A percentile compares a stretch with the other conserved stretches of the same genome.
These are phyloP conservation scores for Neoitamus cyanurus DNA, from an alignment of 2,888 invertebrate species.

Conservation along the genomic window DNA sequence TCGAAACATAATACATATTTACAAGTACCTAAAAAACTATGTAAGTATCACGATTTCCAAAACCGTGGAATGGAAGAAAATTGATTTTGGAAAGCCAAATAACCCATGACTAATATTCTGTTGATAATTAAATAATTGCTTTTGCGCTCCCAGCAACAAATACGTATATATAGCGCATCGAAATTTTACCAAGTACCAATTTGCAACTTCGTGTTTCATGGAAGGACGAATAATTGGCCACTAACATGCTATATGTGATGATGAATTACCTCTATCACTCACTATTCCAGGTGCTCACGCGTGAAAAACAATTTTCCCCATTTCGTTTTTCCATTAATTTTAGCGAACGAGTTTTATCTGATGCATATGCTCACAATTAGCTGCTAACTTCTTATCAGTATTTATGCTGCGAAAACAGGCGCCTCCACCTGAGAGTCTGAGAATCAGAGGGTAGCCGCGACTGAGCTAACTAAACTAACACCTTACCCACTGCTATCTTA, in stretches of 20 bases:
- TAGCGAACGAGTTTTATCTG: neutral
- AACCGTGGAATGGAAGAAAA: too few species aligned
- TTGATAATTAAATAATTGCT: neutral
- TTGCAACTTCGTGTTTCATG: neutral
- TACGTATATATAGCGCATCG: too few species aligned
- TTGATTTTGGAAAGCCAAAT: too few species aligned
- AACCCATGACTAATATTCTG: too few species aligned
- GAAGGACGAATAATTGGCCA: neutral
- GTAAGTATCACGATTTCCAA: too few species aligned
- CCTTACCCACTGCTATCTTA: neutral
- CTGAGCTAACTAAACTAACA: neutral
- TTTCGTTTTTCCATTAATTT: neutral
- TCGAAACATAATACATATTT: too few species aligned
- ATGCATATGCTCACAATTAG: neutral
- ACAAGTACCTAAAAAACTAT: too few species aligned
- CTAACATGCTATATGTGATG: neutral
- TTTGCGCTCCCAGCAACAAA: too few species aligned
- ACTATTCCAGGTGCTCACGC: too few species aligned
- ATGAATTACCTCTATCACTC: neutral
- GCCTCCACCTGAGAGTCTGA: neutral
- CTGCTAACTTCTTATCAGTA: neutral
- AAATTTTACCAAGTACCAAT: too few species aligned
- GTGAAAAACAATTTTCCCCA: neutral
- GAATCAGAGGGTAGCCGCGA: neutral
- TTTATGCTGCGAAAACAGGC: neutral